phyloP scores from a whole-genome alignment of 2,888 invertebrate genomes.

The Tachystola acroxantha region DNA sequence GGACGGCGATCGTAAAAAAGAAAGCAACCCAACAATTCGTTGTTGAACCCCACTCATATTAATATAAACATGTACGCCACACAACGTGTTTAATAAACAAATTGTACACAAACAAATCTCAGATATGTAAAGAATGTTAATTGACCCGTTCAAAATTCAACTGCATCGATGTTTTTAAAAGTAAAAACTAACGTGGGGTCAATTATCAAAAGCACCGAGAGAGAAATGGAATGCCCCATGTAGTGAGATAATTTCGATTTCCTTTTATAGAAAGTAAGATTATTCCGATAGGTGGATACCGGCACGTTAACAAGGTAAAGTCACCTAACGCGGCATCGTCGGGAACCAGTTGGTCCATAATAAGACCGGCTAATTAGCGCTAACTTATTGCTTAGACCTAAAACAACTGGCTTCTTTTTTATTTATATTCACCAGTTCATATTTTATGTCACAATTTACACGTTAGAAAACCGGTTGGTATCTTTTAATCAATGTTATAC shows the following conservation, averaged over 20 bases:
- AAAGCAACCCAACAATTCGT: constrained; percentile 8
- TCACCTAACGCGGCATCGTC: constrained; percentile 28
- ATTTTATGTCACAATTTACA: not conserved
- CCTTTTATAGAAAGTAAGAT: constrained; percentile 76
- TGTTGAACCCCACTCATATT: not conserved
- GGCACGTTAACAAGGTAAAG: constrained; percentile 41
- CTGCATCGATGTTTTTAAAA: constrained; percentile 44
- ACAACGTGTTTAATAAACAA: constrained; percentile 18
- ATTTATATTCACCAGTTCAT: no score
- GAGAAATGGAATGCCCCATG: constrained; percentile 71
- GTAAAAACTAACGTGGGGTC: constrained; percentile 51
- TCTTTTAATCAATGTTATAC: no score
- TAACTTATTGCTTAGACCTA: constrained; percentile 27
- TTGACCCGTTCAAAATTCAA: constrained; percentile 34
- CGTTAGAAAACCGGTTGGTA: no score
- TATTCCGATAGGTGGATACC: constrained; percentile 53
- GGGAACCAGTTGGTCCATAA: constrained; percentile 37
- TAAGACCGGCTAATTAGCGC: constrained; percentile 24
- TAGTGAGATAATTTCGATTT: constrained; percentile 73
- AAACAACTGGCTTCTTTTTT: no score
- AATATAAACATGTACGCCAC: not conserved
- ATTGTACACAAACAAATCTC: constrained; percentile 17
- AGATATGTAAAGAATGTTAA: constrained; percentile 40
- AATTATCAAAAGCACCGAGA: constrained; percentile 67
- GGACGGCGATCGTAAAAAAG: constrained; percentile 27